A percentile compares a stretch with the other conserved stretches of the same genome.
Evolutionary conservation across 2,797 vertebrate genomes (phyloP).

Genomic region (Enteromius viviparus): DNA sequence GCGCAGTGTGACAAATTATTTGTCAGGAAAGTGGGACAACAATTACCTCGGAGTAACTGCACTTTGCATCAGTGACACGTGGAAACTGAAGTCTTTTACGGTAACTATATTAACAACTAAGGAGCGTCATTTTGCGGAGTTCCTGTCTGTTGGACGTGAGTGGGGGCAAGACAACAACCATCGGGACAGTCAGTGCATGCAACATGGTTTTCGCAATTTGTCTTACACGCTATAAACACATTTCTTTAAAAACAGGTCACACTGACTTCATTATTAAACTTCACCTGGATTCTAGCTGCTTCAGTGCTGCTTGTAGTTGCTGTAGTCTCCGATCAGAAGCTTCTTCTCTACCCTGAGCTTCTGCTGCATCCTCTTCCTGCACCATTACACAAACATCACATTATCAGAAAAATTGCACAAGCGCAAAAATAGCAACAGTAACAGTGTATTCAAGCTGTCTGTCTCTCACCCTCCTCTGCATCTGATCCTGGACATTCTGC

Average conservation of each 20-base stretch:
- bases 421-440: background rate
- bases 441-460: background rate
- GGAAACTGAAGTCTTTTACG: no score
- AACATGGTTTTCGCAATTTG: no score
- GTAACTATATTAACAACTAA: no score
- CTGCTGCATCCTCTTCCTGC: slow-evolving; percentile 83
- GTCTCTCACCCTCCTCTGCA: slow-evolving; percentile 83
- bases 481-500: slow-evolving; percentile 81
- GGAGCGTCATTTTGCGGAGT: no score
- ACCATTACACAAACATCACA: slow-evolving; percentile 17
- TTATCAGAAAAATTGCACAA: slow-evolving; percentile 14
- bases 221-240: no score
- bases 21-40: no score
- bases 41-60: no score
- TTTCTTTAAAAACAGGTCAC: background rate
- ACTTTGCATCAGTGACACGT: no score
- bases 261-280: background rate
- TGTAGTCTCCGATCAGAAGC: slow-evolving; percentile 83
- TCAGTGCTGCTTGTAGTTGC: slow-evolving; percentile 83
- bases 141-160: no score
- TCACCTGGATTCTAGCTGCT: slow-evolving; percentile 88
- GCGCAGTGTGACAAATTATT: no score
- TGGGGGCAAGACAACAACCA: no score
- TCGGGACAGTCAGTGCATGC: no score
- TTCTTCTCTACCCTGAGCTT: slow-evolving; percentile 83